phyloP scores from a whole-genome alignment of 2,797 vertebrate genomes.

The Tenualosa ilisha region DNA sequence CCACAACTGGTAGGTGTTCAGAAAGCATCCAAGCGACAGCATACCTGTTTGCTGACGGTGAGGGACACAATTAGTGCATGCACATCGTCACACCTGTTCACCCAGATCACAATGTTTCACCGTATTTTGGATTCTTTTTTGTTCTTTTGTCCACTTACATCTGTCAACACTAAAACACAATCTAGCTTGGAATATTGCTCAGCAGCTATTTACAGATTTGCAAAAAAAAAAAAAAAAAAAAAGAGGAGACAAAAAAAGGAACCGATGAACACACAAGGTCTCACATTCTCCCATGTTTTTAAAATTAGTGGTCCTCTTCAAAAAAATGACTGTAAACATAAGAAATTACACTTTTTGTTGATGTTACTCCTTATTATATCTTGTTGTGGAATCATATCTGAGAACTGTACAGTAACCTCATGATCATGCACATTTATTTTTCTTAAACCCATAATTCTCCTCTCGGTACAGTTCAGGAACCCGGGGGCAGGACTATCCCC shows the following conservation, averaged over 20 bases:
- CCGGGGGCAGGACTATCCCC: constrained; percentile 58
- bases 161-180: constrained; percentile 67
- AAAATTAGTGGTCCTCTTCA: constrained; percentile 77
- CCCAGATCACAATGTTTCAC: constrained; percentile 46
- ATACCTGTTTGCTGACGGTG: constrained; percentile 30
- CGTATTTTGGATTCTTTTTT: constrained; percentile 39
- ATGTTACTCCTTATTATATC: constrained; percentile 53
- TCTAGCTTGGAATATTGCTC: constrained; percentile 74
- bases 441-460: constrained; percentile 55
- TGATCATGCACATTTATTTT: constrained; percentile 63
- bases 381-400: constrained; percentile 58
- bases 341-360: constrained; percentile 57
- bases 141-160: constrained; percentile 31
- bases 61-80: constrained; percentile 38
- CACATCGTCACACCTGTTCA: constrained; percentile 49
- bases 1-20: background rate
- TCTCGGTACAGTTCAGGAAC: constrained; percentile 65
- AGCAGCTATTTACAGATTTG: constrained; percentile 76
- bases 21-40: constrained; percentile 37
- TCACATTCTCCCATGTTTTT: constrained; percentile 65
- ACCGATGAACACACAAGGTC: constrained; percentile 64
- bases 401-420: constrained; percentile 61
- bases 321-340: constrained; percentile 74
- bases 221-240: constrained; percentile 50
- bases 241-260: constrained; percentile 29